Percentiles rank a stretch among this genome's conserved stretches.
Evolutionary conservation across 37 sponge, comb jelly and placozoan genomes (phyloP).

Genomic region (Ianthella basta): DNA sequence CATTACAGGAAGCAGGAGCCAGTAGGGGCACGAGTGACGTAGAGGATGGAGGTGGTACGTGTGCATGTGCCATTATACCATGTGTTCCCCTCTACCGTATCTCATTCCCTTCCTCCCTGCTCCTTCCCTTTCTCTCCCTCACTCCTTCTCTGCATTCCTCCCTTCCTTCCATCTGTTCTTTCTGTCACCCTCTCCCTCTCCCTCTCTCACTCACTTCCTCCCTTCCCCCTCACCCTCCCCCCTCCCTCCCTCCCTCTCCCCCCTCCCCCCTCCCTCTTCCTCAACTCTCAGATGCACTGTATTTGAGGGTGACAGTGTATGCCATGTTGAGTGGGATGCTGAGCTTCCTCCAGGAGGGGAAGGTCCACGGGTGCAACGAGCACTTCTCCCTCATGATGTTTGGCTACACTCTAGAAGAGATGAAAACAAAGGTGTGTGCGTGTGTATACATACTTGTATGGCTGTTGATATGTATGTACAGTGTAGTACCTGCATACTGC

Average conservation of each 20-base stretch:
- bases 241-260: neutral
- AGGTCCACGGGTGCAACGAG: slow-evolving; percentile 86
- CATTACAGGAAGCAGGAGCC: neutral
- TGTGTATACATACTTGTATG: neutral
- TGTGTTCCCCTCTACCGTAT: neutral
- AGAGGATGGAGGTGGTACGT: neutral
- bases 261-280: slow-evolving; percentile 3
- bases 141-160: neutral
- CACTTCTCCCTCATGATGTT: slow-evolving; percentile 83
- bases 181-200: neutral
- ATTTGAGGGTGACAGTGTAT: slow-evolving; percentile 62
- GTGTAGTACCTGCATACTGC: no score
- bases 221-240: slow-evolving; percentile 25
- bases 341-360: slow-evolving; percentile 76
- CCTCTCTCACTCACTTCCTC: neutral
- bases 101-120: neutral
- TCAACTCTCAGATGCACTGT: slow-evolving; percentile 3
- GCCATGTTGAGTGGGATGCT: slow-evolving; percentile 84
- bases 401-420: slow-evolving; percentile 77
- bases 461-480: neutral
- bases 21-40: neutral
- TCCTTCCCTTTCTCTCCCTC: neutral
- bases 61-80: neutral
- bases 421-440: slow-evolving; percentile 55
- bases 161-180: neutral